Conservation (phyloP, 2,888 invertebrate species). For the Eupithecia subfuscata region DNA sequence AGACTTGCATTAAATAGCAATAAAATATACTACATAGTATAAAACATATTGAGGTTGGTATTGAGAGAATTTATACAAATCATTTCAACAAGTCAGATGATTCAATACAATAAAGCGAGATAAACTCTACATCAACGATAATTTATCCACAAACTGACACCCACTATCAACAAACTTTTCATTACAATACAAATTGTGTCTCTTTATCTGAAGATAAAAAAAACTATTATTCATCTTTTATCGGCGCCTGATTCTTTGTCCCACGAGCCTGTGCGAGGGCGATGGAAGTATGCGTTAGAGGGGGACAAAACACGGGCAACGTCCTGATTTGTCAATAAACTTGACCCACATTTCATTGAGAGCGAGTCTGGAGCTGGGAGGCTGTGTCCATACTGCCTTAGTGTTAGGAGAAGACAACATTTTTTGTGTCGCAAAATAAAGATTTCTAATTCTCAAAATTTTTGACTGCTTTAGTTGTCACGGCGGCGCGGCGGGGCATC, state of each 20-base stretch:
- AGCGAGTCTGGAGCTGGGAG: conserved; percentile 63
- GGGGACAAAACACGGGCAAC: conserved; percentile 65
- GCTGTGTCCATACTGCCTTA: conserved; percentile 46
- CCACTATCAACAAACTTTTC: conserved; percentile 28
- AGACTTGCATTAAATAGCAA: not conserved
- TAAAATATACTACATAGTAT: not conserved
- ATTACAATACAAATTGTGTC: conserved; percentile 30
- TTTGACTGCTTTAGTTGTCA: not conserved
- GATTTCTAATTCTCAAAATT: not conserved
- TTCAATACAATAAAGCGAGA: conserved; percentile 2
- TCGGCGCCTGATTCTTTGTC: conserved; percentile 27
- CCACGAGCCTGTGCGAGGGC: conserved; percentile 35
- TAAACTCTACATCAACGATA: conserved; percentile 17
- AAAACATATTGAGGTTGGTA: not conserved
- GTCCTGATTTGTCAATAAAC: conserved; percentile 83
- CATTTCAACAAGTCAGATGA: not conserved
- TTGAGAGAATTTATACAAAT: not conserved
- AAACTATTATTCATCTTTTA: conserved; percentile 35
- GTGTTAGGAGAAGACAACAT: not conserved
- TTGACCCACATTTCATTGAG: conserved; percentile 82
- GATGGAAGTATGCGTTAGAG: conserved; percentile 46
- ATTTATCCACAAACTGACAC: conserved; percentile 22
- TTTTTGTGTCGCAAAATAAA: not conserved
- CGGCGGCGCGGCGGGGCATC: too few species aligned
- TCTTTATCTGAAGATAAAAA: conserved; percentile 28